Percentiles rank a stretch among this genome's conserved stretches.
Evolutionary conservation across 2,888 invertebrate species (phyloP).

Genomic region (Oasisia sp.): DNA sequence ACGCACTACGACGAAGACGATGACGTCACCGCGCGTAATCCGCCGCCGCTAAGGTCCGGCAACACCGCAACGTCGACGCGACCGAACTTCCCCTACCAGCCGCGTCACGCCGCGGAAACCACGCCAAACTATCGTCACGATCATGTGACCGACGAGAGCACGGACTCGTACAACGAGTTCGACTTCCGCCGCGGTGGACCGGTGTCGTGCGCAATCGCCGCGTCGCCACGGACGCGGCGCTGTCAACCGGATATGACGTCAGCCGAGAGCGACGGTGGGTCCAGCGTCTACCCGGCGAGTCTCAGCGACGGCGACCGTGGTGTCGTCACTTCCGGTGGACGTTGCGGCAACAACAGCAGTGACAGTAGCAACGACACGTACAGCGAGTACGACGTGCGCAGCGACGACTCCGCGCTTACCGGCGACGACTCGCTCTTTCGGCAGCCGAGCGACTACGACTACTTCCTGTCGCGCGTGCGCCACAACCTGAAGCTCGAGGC

Average conservation of each 20-base stretch:
- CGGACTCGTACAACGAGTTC: not conserved
- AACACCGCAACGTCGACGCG: not conserved
- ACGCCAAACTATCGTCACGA: not conserved
- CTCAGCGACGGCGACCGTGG: not conserved
- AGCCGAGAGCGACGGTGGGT: constrained; percentile 7
- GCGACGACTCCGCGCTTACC: not conserved
- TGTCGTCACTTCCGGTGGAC: not conserved
- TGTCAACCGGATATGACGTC: not conserved
- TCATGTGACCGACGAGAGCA: not conserved
- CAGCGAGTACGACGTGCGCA: constrained; percentile 28
- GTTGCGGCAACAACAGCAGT: constrained; percentile 20
- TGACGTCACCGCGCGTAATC: not conserved
- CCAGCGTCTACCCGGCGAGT: constrained; percentile 2
- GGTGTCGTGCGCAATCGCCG: not conserved
- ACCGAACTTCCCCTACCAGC: not conserved
- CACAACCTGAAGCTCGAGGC: constrained; percentile 30
- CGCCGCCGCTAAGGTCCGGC: not conserved
- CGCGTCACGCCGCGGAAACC: not conserved
- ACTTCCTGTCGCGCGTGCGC: constrained; percentile 29
- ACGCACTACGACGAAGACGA: not conserved
- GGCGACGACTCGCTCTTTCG: not conserved
- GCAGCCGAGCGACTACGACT: constrained; percentile 26
- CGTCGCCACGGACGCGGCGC: not conserved
- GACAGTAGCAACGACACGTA: constrained; percentile 33
- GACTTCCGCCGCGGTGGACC: not conserved